phyloP scores from a whole-genome alignment of 2,888 invertebrate species.

The Exephanes ischioxanthus region DNA sequence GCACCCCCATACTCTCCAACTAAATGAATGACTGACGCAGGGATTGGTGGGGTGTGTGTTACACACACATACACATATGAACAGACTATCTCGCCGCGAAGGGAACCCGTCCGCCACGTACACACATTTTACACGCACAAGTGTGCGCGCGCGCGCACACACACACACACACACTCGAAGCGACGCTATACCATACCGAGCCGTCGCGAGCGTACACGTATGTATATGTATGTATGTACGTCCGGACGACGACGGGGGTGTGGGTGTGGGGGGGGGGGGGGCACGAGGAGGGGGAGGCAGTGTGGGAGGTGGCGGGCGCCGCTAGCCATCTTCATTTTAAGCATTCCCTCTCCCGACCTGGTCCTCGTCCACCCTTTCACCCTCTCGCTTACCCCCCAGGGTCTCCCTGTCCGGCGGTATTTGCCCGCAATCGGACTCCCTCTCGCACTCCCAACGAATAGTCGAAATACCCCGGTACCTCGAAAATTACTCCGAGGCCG shows the following conservation, averaged over 20 bases:
- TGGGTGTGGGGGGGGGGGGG: slow-evolving; percentile 59
- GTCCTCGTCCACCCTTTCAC: slow-evolving; percentile 47
- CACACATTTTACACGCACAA: no score
- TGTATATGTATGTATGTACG: slow-evolving; percentile 50
- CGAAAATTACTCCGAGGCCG: slow-evolving; percentile 58
- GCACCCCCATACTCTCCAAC: slow-evolving; percentile 87
- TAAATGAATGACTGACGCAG: slow-evolving; percentile 85
- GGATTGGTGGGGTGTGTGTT: slow-evolving; percentile 78
- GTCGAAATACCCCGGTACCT: slow-evolving; percentile 63
- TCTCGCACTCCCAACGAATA: slow-evolving; percentile 69
- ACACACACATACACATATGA: slow-evolving; percentile 63
- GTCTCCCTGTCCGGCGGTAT: slow-evolving; percentile 76
- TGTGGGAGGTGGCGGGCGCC: slow-evolving; percentile 86
- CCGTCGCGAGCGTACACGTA: slow-evolving; percentile 43
- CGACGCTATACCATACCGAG: slow-evolving; percentile 54
- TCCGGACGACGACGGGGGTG: slow-evolving; percentile 41
- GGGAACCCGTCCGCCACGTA: slow-evolving; percentile 57
- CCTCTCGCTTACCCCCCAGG: slow-evolving; percentile 66
- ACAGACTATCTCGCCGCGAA: slow-evolving; percentile 65
- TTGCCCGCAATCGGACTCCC: slow-evolving; percentile 80
- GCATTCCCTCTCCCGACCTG: slow-evolving; percentile 83
- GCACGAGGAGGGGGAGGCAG: slow-evolving; percentile 57
- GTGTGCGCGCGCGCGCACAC: no score
- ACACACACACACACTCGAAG: background rate
- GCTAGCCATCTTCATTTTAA: slow-evolving; percentile 86